phyloP scores from a whole-genome alignment of 2,888 invertebrate species.

The Quadriops clusia region DNA sequence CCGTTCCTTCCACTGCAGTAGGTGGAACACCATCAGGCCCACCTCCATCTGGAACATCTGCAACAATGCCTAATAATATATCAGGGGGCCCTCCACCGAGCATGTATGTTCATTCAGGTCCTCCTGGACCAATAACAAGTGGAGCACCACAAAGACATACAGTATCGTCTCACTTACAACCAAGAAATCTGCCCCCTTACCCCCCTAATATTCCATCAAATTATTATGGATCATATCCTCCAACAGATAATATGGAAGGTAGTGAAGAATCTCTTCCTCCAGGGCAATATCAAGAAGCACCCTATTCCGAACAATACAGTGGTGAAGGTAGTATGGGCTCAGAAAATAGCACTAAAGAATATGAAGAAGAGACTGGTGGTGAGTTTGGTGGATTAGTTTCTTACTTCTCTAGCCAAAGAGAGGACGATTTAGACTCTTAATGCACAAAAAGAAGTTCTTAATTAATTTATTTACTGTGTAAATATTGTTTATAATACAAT shows the following conservation, averaged over 20 bases:
- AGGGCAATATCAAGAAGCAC: slow-evolving; percentile 35
- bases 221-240: slow-evolving; percentile 38
- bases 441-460: too few relatives aligned
- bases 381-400: slow-evolving; percentile 86
- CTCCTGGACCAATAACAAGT: too few relatives aligned
- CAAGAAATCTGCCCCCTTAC: slow-evolving; percentile 35
- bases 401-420: slow-evolving; percentile 82
- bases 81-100: too few relatives aligned
- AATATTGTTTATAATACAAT: too few relatives aligned
- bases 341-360: too few relatives aligned
- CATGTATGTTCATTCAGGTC: too few relatives aligned
- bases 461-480: too few relatives aligned
- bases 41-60: too few relatives aligned
- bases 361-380: slow-evolving; percentile 43
- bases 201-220: slow-evolving; percentile 38
- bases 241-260: slow-evolving; percentile 28
- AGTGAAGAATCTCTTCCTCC: slow-evolving; percentile 31
- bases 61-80: too few relatives aligned
- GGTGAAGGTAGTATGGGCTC: slow-evolving; percentile 12
- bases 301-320: slow-evolving; percentile 18
- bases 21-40: slow-evolving; percentile 4
- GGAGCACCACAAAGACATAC: too few relatives aligned
- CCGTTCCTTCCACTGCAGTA: slow-evolving; percentile 34
- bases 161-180: too few relatives aligned
- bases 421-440: slow-evolving; percentile 78